These are phyloP conservation scores for Trichogramma pretiosum DNA, from an alignment of 1,140 invertebrate species.

Conservation along the genomic window DNA sequence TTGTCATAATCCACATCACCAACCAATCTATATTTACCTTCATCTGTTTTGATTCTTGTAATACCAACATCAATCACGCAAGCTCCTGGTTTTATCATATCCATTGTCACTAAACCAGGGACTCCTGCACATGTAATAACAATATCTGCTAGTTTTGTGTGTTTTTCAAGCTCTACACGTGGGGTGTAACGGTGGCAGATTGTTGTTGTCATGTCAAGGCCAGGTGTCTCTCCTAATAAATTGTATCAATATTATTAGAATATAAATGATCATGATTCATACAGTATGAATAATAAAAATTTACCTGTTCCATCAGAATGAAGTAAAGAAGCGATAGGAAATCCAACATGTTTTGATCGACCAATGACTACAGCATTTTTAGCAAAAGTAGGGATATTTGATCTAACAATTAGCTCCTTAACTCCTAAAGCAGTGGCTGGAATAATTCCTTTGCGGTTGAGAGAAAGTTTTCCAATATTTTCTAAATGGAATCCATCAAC, in stretches of 20 bases:
- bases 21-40: constrained; percentile 65
- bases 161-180: constrained; percentile 58
- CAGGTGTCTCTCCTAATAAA: constrained; percentile 46
- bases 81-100: constrained; percentile 84
- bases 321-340: constrained; percentile 74
- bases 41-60: constrained; percentile 55
- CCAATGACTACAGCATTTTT: constrained; percentile 83
- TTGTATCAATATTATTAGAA: constrained; percentile 2
- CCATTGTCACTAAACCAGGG: constrained; percentile 67
- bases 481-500: constrained; percentile 81
- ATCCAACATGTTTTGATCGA: constrained; percentile 80
- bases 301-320: constrained; percentile 64
- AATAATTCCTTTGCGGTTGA: constrained; percentile 67
- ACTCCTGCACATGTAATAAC: constrained; percentile 73
- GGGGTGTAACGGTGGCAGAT: constrained; percentile 83
- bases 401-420: constrained; percentile 65
- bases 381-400: constrained; percentile 66
- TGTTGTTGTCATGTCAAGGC: constrained; percentile 75
- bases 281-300: constrained; percentile 12
- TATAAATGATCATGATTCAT: neutral
- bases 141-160: constrained; percentile 70
- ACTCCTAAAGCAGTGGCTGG: constrained; percentile 82
- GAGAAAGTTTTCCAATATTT: constrained; percentile 69
- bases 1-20: constrained; percentile 82
- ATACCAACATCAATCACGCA: constrained; percentile 84